Evolutionary conservation across 2,888 invertebrate species (phyloP).

Genomic region (Calephelis perditalis): DNA sequence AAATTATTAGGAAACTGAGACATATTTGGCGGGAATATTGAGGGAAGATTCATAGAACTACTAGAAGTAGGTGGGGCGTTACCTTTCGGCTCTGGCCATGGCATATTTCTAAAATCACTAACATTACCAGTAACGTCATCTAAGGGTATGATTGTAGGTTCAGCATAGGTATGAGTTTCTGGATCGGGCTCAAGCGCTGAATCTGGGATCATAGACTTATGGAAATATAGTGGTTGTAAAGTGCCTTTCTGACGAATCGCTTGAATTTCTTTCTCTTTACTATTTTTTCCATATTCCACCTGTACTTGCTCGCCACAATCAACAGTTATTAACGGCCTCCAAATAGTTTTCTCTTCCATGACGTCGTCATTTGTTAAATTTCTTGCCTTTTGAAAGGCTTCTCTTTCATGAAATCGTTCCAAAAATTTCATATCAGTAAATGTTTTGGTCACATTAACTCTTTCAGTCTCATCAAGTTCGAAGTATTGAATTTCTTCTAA

Average conservation of each 20-base stretch:
- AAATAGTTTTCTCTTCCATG: conserved; percentile 89
- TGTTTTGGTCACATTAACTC: conserved; percentile 95
- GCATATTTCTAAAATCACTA: conserved; percentile 85
- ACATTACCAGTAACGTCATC: conserved; percentile 91
- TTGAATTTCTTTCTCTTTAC: conserved; percentile 92
- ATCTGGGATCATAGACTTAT: conserved; percentile 90
- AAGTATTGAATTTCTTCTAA: conserved; percentile 92
- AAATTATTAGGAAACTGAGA: conserved; percentile 66
- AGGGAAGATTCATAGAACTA: conserved; percentile 51
- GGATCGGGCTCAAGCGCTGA: conserved; percentile 91
- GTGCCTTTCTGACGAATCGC: conserved; percentile 91
- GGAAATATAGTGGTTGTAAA: conserved; percentile 89
- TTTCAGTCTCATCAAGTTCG: conserved; percentile 96
- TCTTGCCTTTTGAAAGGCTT: conserved; percentile 87
- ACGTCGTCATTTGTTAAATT: conserved; percentile 86
- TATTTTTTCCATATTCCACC: conserved; percentile 85
- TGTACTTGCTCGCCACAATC: conserved; percentile 82
- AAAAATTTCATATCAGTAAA: conserved; percentile 95
- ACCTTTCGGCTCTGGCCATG: conserved; percentile 92
- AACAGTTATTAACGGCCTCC: conserved; percentile 85
- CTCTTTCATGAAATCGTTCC: conserved; percentile 91
- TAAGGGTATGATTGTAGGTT: conserved; percentile 90
- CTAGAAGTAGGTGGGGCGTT: conserved; percentile 62
- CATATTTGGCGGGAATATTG: conserved; percentile 67
- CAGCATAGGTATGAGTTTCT: conserved; percentile 86